Percentiles rank a stretch among this genome's conserved stretches.
phyloP scores from a whole-genome alignment of 2,888 invertebrate genomes.

The Epirrita christyi region DNA sequence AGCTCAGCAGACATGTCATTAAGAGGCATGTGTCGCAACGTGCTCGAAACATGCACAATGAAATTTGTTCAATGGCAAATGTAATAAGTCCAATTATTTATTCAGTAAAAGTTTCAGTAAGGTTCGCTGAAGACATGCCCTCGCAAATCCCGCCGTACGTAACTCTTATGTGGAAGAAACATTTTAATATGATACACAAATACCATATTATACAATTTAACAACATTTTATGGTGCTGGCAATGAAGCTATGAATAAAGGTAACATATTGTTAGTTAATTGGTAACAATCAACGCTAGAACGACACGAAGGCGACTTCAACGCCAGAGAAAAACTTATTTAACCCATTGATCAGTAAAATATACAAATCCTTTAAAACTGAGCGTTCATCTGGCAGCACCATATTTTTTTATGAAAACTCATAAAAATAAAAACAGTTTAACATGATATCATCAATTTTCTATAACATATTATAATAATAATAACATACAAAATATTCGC shows the following conservation, averaged over 20 bases:
- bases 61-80: too few species aligned
- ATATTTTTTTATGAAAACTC: slow-evolving; percentile 7
- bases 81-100: too few species aligned
- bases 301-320: too few species aligned
- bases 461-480: slow-evolving; percentile 16
- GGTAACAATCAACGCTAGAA: too few species aligned
- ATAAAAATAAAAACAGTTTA: slow-evolving; percentile 2
- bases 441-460: slow-evolving; percentile 13
- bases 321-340: too few species aligned
- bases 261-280: too few species aligned
- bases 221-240: slow-evolving; percentile 18
- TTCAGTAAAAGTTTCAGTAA: slow-evolving; percentile 5
- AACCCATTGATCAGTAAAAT: too few species aligned
- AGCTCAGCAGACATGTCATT: slow-evolving; percentile 5
- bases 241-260: not conserved
- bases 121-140: slow-evolving; percentile 7
- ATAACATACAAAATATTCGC: slow-evolving; percentile 15
- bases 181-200: slow-evolving; percentile 8
- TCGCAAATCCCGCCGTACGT: slow-evolving; percentile 9
- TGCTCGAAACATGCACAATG: not conserved
- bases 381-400: slow-evolving; percentile 15
- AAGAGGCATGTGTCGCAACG: not conserved
- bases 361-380: too few species aligned
- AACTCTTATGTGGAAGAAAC: slow-evolving; percentile 5
- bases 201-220: slow-evolving; percentile 2